Conservation (phyloP, 2,888 invertebrate genomes). For the Formica aserva region DNA sequence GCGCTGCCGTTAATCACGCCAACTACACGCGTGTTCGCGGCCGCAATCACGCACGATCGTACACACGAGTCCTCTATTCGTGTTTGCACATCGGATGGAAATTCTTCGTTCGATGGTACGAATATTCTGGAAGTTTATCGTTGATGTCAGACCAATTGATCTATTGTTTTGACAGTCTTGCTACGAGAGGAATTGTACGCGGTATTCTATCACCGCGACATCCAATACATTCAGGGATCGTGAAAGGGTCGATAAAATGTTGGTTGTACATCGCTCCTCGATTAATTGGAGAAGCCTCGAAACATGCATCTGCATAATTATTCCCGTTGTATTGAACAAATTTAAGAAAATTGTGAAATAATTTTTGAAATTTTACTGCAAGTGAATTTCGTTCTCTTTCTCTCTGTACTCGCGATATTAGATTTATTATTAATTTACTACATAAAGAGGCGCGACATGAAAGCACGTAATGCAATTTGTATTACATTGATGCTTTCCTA, state of each 20-base stretch:
- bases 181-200: not conserved
- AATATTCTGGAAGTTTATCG: constrained; percentile 45
- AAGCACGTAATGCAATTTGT: not conserved
- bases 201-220: constrained; percentile 3
- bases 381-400: not conserved
- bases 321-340: not conserved
- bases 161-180: constrained; percentile 35
- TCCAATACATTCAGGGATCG: not conserved
- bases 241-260: constrained; percentile 2
- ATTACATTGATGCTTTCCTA: not conserved
- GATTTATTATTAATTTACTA: not conserved
- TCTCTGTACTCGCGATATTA: not conserved
- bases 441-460: not conserved
- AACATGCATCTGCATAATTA: not conserved
- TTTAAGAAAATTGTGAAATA: not conserved
- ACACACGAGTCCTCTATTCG: not conserved
- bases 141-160: constrained; percentile 28
- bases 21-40: constrained; percentile 25
- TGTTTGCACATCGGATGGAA: constrained; percentile 38
- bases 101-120: constrained; percentile 41
- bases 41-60: constrained; percentile 22
- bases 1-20: constrained; percentile 45
- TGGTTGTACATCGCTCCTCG: not conserved
- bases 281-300: not conserved
- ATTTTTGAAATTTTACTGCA: not conserved